A percentile compares a stretch with the other conserved stretches of the same genome.
These are phyloP conservation scores for Nothocercus julius DNA, from an alignment of 2,113 vertebrate species.

Conservation along the genomic window DNA sequence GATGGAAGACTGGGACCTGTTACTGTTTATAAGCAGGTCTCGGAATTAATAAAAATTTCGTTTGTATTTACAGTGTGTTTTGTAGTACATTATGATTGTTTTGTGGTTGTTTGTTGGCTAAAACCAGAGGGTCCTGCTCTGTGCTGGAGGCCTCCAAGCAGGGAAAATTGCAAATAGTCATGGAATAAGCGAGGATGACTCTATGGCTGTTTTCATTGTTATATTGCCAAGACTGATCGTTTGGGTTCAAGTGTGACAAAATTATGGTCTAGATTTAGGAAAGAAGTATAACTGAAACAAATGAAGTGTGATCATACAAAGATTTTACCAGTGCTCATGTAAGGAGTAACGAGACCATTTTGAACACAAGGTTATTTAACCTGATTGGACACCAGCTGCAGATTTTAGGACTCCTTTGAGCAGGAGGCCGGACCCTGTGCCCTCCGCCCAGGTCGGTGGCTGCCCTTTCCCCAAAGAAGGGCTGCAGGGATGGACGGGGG, in stretches of 20 bases:
- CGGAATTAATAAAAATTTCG: neutral
- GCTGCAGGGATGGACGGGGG: neutral
- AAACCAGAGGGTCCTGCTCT: neutral
- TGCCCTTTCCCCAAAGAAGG: neutral
- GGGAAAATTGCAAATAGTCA: slow-evolving; percentile 19
- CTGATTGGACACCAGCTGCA: neutral
- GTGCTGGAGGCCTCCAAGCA: neutral
- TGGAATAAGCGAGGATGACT: slow-evolving; percentile 33
- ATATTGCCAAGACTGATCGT: no score
- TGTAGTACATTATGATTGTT: neutral
- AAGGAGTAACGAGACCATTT: slow-evolving; percentile 10
- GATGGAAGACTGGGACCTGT: neutral
- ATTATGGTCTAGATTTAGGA: neutral
- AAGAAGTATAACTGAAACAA: neutral
- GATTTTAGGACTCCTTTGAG: no score
- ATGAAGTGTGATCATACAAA: neutral
- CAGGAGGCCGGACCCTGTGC: no score
- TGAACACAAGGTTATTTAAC: slow-evolving; percentile 6
- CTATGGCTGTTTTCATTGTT: neutral
- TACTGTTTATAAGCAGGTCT: slow-evolving; percentile 4
- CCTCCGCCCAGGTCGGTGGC: neutral
- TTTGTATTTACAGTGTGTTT: neutral
- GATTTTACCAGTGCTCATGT: neutral
- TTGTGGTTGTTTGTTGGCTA: slow-evolving; percentile 24
- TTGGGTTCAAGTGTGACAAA: neutral